Evolutionary conservation across 2,888 invertebrate species (phyloP), one percentile per base, ranked within the genome.

Genomic region (Melanophora roralis): DNA sequence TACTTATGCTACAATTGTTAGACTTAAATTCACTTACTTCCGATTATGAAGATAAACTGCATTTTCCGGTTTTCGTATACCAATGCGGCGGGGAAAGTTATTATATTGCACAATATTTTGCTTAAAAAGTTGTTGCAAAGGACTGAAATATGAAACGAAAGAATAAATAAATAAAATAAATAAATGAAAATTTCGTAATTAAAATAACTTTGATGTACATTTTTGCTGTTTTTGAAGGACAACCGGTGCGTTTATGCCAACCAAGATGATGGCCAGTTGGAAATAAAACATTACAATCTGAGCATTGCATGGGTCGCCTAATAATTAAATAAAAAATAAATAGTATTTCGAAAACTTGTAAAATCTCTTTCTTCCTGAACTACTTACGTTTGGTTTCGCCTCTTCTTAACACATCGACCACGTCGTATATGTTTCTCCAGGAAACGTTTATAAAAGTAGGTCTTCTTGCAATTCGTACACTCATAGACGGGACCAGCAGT

Each of bases 191-290:
- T 14, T 23, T 7, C 14, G 5, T 23, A 49, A 19, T n/a, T 5
- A 12, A 19, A 4, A 23, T 6, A 27, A 27, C 21, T 51, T 12
- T 11, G 1, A 19, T 16, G 5, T 51, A 89, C 88, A 89, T 88
- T 84, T 89, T 89, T 59, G 88, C 86, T 43, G 88, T 87, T 82
- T 88, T 87, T 27, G 89, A 89, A 5, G 89, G 89, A 45, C 89
- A 89, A 4, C 89, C 89, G 16, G 89, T 89, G 73, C 90, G 87
- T 69, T 89, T 89, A 68, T 89, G 89, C 89, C 89, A 89, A 36
- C 90, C 89, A 64, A 89, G 83, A 83, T 89, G 89, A 82, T 89
- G 89, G 67, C 90, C 89, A 38, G 90, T 89, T 27, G 90, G 89
- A 51, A 89, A 89, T 53, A 88, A 84, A 19, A 87, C 87, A 83